Conservation (phyloP, 1,140 invertebrate genomes). For the Psilanteris sp. region DNA sequence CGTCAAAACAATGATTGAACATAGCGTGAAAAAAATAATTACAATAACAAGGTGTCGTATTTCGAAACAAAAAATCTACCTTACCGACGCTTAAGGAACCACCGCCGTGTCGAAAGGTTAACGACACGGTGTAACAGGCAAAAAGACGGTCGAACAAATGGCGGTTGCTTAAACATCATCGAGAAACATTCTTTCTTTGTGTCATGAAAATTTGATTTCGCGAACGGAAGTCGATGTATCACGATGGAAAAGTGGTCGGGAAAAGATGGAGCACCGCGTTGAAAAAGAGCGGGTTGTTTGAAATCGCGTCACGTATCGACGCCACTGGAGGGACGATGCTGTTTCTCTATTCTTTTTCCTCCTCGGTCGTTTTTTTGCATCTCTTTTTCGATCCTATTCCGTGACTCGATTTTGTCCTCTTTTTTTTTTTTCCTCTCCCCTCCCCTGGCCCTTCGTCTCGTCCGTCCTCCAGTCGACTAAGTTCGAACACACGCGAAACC, state of each 20-base stretch:
- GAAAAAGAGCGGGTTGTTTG: constrained; percentile 61
- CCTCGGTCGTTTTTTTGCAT: constrained; percentile 45
- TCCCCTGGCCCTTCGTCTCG: not conserved
- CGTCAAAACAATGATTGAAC: too few species aligned
- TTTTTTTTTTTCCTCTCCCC: constrained; percentile 15
- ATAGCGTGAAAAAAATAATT: too few species aligned
- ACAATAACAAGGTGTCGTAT: too few species aligned
- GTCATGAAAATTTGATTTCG: constrained; percentile 40
- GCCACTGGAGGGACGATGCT: constrained; percentile 65
- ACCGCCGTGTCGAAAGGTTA: too few species aligned
- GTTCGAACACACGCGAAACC: constrained; percentile 34
- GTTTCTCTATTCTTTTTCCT: constrained; percentile 52
- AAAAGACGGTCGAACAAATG: too few species aligned
- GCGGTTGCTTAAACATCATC: too few species aligned
- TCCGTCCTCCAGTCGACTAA: too few species aligned
- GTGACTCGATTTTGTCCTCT: constrained; percentile 30
- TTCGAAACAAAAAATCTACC: too few species aligned
- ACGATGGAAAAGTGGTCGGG: not conserved
- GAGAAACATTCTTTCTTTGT: constrained; percentile 10
- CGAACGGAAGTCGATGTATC: constrained; percentile 21
- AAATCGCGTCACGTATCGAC: constrained; percentile 72
- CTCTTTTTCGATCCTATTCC: constrained; percentile 38
- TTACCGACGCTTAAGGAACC: too few species aligned
- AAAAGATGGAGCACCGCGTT: constrained; percentile 18
- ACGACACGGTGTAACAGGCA: too few species aligned